Conservation (phyloP, 1,140 invertebrate genomes). For the Heliothis subflexa region DNA sequence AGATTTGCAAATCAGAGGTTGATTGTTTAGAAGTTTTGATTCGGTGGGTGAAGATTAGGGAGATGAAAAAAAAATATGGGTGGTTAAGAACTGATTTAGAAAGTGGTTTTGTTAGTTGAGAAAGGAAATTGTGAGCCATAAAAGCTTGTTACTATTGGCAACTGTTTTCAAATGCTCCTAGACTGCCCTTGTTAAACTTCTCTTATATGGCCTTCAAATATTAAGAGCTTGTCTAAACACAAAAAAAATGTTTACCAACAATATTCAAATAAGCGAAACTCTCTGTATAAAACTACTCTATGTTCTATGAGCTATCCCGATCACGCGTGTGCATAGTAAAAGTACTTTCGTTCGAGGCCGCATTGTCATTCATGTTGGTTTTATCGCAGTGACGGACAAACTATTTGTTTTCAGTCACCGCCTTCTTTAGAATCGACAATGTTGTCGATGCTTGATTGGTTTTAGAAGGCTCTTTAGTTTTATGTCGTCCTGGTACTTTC, state of each 20-base stretch:
- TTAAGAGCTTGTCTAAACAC: not conserved
- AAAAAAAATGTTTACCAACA: not conserved
- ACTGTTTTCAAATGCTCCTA: no score
- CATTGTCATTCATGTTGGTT: conserved; percentile 76
- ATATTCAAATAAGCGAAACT: conserved; percentile 10
- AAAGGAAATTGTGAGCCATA: not conserved
- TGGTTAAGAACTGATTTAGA: no score
- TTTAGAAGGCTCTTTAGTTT: not conserved
- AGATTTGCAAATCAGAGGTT: not conserved
- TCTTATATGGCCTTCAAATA: not conserved
- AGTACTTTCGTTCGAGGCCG: conserved; percentile 83
- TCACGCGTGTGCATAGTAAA: conserved; percentile 82
- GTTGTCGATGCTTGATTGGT: conserved; percentile 17
- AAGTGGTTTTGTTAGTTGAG: not conserved
- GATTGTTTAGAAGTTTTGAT: not conserved
- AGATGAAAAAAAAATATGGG: not conserved
- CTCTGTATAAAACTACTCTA: conserved; percentile 58
- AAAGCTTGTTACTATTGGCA: no score
- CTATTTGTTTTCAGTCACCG: conserved; percentile 47
- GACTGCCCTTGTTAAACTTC: no score
- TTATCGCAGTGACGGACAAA: conserved; percentile 52
- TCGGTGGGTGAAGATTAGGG: not conserved
- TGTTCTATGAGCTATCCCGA: conserved; percentile 63
- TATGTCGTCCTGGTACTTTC: conserved; percentile 23
- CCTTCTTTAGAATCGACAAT: conserved; percentile 49